Percentiles rank a stretch among this genome's conserved stretches.
Evolutionary conservation across 2,797 vertebrate species (phyloP).

Genomic region (Mionectes olivaceus): DNA sequence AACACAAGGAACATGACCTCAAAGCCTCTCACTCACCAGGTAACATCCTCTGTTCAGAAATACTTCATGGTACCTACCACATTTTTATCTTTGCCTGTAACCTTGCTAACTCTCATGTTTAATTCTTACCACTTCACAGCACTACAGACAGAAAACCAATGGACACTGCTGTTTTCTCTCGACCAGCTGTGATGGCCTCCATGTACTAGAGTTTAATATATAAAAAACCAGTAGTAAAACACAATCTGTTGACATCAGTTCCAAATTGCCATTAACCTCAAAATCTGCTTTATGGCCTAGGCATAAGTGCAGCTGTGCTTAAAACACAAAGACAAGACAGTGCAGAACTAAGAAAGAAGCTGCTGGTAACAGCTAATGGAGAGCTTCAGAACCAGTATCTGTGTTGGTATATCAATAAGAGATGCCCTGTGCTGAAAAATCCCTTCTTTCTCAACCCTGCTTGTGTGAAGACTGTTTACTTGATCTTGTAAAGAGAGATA

Average conservation of each 20-base stretch:
- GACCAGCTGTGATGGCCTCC: neutral
- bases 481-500: neutral
- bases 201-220: neutral
- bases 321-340: neutral
- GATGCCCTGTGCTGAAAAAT: accelerated
- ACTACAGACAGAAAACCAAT: neutral
- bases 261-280: neutral
- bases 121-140: neutral
- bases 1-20: neutral
- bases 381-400: neutral
- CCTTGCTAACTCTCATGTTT: neutral
- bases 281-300: neutral
- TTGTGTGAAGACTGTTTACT: neutral
- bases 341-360: neutral
- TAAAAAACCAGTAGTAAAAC: neutral
- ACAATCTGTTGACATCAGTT: neutral
- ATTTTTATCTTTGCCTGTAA: neutral
- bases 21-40: neutral
- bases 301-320: neutral
- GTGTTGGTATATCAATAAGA: neutral
- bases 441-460: neutral
- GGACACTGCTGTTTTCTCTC: neutral
- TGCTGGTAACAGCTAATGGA: neutral
- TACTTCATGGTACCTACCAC: accelerated
- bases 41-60: neutral